phyloP scores from a whole-genome alignment of 2,888 invertebrate genomes.

The Anticlea derivata region DNA sequence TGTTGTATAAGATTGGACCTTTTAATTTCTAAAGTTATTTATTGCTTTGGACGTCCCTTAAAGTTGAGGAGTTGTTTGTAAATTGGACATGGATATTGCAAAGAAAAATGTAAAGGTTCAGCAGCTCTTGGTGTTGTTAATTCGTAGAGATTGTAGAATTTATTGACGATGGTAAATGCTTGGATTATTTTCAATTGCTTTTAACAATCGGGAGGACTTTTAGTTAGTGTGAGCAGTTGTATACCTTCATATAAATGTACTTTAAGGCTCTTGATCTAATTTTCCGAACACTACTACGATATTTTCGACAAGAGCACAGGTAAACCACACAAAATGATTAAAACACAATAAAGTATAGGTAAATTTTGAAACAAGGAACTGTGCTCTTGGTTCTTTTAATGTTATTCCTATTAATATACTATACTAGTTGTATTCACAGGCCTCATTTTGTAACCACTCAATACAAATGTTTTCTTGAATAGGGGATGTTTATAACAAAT shows the following conservation, averaged over 20 bases:
- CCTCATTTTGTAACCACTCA: background rate
- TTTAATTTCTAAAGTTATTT: background rate
- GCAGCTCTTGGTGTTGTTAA: constrained; percentile 24
- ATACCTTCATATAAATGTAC: background rate
- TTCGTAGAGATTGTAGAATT: constrained; percentile 16
- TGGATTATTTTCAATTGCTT: constrained; percentile 20
- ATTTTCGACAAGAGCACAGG: background rate
- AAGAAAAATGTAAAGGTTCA: constrained; percentile 14
- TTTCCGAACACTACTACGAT: background rate
- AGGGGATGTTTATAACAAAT: constrained; percentile 1
- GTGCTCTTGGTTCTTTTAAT: too few relatives aligned
- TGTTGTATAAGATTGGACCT: background rate
- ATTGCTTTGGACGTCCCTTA: constrained; percentile 11
- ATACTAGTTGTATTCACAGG: background rate
- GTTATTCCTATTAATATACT: too few relatives aligned
- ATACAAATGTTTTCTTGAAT: background rate
- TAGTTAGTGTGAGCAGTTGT: constrained; percentile 7
- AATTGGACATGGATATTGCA: constrained; percentile 19
- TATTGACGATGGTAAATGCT: constrained; percentile 15
- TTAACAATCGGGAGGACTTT: background rate
- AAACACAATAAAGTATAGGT: too few relatives aligned
- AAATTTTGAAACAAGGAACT: too few relatives aligned
- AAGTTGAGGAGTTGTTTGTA: constrained; percentile 17
- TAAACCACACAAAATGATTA: too few relatives aligned
- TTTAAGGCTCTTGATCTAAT: background rate